Evolutionary conservation across 2,888 invertebrate species (phyloP).

Genomic region (Eupithecia dodoneata): DNA sequence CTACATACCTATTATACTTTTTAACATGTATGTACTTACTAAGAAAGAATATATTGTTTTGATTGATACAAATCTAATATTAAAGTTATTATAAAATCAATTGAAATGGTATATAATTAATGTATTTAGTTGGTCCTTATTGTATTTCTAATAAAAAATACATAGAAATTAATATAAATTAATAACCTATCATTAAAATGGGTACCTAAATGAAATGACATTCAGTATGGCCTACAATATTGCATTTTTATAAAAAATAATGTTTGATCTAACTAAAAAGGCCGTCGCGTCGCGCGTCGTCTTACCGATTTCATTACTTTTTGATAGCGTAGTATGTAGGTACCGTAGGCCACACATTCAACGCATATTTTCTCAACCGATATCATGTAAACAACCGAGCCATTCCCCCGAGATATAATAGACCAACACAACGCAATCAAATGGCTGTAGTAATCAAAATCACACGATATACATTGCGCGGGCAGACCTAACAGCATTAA

Average conservation of each 20-base stretch:
- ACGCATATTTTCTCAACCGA: constrained; percentile 43
- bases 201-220: too few species aligned
- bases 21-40: neutral
- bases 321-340: constrained; percentile 11
- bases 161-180: too few species aligned
- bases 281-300: neutral
- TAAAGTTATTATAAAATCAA: too few species aligned
- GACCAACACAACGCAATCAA: constrained; percentile 58
- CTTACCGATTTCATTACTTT: neutral
- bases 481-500: constrained; percentile 50
- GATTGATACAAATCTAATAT: too few species aligned
- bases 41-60: too few species aligned
- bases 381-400: constrained; percentile 45
- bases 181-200: too few species aligned
- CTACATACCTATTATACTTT: neutral
- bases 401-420: constrained; percentile 52
- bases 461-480: constrained; percentile 60
- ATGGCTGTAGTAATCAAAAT: constrained; percentile 58
- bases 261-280: neutral
- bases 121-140: too few species aligned
- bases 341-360: constrained; percentile 26
- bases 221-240: too few species aligned
- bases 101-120: too few species aligned
- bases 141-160: too few species aligned
- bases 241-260: too few species aligned